These are phyloP conservation scores for Eudyptes chrysolophus DNA, from an alignment of 2,113 vertebrate species.

Conservation along the genomic window DNA sequence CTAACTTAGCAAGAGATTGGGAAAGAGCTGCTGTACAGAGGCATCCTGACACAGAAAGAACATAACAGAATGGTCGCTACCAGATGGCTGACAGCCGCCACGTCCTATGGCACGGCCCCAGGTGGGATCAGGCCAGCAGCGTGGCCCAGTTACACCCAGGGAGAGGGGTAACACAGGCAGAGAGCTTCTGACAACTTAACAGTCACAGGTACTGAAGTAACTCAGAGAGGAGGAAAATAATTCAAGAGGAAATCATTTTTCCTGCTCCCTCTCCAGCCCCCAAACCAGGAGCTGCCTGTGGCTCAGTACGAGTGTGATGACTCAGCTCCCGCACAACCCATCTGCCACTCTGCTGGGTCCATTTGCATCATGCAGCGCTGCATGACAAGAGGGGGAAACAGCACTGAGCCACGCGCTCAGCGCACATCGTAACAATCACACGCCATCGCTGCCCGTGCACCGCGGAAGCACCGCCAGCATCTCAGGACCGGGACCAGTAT, in stretches of 20 bases:
- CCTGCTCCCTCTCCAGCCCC: conserved; percentile 34
- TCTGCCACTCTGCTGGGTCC: conserved; percentile 9
- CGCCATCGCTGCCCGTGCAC: not conserved
- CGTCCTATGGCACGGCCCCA: not conserved
- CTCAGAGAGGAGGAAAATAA: not conserved
- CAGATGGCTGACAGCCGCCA: not conserved
- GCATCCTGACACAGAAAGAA: not conserved
- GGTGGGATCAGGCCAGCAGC: not conserved
- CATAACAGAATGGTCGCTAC: not conserved
- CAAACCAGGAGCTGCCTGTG: conserved; percentile 16
- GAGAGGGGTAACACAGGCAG: not conserved
- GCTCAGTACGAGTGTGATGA: not conserved
- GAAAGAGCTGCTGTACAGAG: not conserved
- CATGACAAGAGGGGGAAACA: conserved; percentile 16
- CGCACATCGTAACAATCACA: not conserved
- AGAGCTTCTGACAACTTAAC: not conserved
- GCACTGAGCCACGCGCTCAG: not conserved
- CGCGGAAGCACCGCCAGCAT: rapidly evolving
- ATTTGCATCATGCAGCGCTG: not conserved
- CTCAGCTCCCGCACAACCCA: conserved; percentile 8
- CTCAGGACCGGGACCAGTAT: not conserved
- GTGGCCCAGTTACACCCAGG: not conserved
- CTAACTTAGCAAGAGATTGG: not conserved
- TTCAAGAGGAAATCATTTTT: conserved; percentile 20
- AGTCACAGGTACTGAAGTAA: not conserved